Percentiles rank a stretch among this genome's conserved stretches.
Evolutionary conservation across 2,888 invertebrate species (phyloP).

Genomic region (Trypoxylon attenuatum): DNA sequence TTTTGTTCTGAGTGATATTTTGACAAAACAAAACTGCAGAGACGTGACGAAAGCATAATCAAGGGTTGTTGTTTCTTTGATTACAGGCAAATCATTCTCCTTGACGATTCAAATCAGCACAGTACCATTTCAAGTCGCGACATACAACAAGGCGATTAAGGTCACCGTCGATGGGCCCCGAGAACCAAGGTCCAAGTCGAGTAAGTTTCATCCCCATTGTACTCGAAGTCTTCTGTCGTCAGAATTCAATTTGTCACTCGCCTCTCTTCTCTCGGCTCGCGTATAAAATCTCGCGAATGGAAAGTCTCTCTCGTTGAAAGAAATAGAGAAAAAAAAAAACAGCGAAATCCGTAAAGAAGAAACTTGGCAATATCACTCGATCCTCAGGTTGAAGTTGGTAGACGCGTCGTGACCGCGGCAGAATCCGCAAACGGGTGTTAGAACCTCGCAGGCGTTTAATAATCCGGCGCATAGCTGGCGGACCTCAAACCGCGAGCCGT

Average conservation of each 20-base stretch:
- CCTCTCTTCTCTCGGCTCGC: background rate
- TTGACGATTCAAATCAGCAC: conserved; percentile 94
- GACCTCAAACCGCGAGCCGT: conserved; percentile 71
- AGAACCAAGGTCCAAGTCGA: conserved; percentile 97
- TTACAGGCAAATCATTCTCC: conserved; percentile 91
- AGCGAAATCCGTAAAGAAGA: too few relatives aligned
- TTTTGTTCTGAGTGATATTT: too few relatives aligned
- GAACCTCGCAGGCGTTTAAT: conserved; percentile 68
- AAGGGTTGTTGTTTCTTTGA: conserved; percentile 40
- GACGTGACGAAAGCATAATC: background rate
- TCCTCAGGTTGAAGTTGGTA: background rate
- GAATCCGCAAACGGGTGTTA: conserved; percentile 68
- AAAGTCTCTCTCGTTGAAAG: too few relatives aligned
- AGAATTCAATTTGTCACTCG: background rate
- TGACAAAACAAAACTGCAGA: background rate
- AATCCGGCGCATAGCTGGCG: conserved; percentile 70
- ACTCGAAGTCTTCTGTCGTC: too few relatives aligned
- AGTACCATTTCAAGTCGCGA: conserved; percentile 88
- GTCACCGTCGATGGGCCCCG: conserved; percentile 99
- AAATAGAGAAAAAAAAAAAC: too few relatives aligned
- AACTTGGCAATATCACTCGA: too few relatives aligned
- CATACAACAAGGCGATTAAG: conserved; percentile 97
- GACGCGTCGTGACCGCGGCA: conserved; percentile 54
- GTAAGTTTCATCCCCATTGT: too few relatives aligned
- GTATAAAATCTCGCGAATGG: background rate